Conservation (phyloP, 2,888 invertebrate genomes). For the Clunio marinus region DNA sequence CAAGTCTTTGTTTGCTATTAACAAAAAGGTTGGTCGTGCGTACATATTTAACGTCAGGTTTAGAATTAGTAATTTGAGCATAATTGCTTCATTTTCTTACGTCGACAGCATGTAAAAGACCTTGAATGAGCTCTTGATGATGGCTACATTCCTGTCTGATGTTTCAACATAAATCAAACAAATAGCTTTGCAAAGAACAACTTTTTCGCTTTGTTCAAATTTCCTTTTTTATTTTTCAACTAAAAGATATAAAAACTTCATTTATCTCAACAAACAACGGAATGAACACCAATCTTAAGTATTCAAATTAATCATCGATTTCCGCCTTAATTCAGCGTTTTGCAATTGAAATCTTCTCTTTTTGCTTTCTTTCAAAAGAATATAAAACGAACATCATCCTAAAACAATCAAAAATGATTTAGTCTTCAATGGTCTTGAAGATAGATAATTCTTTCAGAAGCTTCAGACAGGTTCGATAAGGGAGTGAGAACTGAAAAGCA, state of each 20-base stretch:
- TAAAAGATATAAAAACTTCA: background rate
- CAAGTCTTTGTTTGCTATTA: no score
- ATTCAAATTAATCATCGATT: slow-evolving; percentile 34
- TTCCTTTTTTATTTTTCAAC: background rate
- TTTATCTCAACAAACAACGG: slow-evolving; percentile 3
- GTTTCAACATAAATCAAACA: slow-evolving; percentile 27
- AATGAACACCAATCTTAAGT: background rate
- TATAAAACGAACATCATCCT: background rate
- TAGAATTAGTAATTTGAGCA: background rate
- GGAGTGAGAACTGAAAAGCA: background rate
- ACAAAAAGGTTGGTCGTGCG: background rate
- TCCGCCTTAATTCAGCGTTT: slow-evolving; percentile 26
- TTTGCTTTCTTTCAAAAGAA: background rate
- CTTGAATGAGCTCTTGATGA: no score
- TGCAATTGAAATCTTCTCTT: slow-evolving; percentile 15
- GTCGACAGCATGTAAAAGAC: slow-evolving; percentile 23
- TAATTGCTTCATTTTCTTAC: slow-evolving; percentile 27
- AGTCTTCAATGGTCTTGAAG: no score
- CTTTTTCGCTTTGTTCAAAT: background rate
- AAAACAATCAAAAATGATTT: background rate
- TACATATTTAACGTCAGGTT: slow-evolving; percentile 9
- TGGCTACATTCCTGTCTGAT: background rate
- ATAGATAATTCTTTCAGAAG: no score
- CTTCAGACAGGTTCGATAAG: no score
- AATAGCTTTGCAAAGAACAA: slow-evolving; percentile 15